Evolutionary conservation across 2,888 invertebrate species (phyloP).

Genomic region (Hofmannophila pseudospretella): DNA sequence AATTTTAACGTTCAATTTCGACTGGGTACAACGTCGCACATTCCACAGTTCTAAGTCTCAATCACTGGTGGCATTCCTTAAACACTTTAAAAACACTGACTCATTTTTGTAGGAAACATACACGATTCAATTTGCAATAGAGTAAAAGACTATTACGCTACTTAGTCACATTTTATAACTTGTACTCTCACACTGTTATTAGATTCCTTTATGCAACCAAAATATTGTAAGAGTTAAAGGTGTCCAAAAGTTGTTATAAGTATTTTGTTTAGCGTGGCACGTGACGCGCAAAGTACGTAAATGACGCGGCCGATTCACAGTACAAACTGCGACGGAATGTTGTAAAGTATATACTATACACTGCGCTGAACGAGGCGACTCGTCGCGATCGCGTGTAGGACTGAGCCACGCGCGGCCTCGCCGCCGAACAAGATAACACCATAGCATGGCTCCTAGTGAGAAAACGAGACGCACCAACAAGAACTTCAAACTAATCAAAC

Average conservation of each 20-base stretch:
- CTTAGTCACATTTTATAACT: conserved; percentile 28
- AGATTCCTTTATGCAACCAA: neutral
- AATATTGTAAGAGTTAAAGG: conserved; percentile 3
- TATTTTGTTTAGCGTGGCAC: conserved; percentile 4
- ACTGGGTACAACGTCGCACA: conserved; percentile 37
- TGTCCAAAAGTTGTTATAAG: conserved; percentile 4
- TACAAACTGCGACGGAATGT: conserved; percentile 3
- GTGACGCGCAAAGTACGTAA: conserved; percentile 4
- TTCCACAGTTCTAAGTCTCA: conserved; percentile 37
- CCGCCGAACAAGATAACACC: conserved; percentile 37
- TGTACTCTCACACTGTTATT: conserved; percentile 5
- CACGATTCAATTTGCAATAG: conserved; percentile 36
- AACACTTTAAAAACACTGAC: conserved; percentile 50
- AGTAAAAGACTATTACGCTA: conserved; percentile 23
- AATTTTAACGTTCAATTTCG: conserved; percentile 29
- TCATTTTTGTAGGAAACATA: conserved; percentile 51
- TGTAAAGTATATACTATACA: too few species aligned
- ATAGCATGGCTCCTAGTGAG: conserved; percentile 27
- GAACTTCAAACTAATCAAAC: neutral
- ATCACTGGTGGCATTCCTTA: conserved; percentile 49
- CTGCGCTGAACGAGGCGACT: conserved; percentile 1
- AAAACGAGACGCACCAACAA: conserved; percentile 27
- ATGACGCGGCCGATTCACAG: conserved; percentile 3
- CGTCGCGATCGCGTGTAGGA: conserved; percentile 8
- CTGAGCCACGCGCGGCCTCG: conserved; percentile 8